Base-by-base conservation (phyloP, 2,113 vertebrate genomes). In the Scatophagus argus region DNA sequence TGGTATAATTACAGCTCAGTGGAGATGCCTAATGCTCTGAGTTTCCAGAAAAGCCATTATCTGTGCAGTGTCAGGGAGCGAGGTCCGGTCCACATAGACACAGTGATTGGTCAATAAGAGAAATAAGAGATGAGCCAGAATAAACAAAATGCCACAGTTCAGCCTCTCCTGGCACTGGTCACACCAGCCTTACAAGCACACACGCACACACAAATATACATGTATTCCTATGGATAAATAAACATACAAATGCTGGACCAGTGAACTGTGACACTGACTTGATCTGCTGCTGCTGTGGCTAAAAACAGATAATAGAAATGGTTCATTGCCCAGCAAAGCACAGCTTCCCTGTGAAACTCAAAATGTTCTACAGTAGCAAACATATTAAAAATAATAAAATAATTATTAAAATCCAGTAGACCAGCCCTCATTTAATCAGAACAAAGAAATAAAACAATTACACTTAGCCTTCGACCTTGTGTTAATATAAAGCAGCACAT, bases 31-130 rank as follows among this genome's bases (percentile, higher is more conserved):
- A 66, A 77, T 25, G 70, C 71, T 72, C 19, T 1, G 74, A 59
- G 66, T 66, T 82, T 89, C 77, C 84, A 88, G 69, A 73, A 79
- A 87, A 86, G 79, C 89, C 68, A 89, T 89, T 91, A 87, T 84
- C 77, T 76, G 34, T 34, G 64, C 36, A 7, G 64, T 79, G 72
- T 61, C 64, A 62, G 74, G 54, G 41, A 68, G 78, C 29, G 70
- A 77, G 63, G 79, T 36, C 71, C 36, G 6, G 76, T 79, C 75
- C 29, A 29, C 78, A 7, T 12, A 69, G 74, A 71, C 49, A 44
- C 41, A 29, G 55, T 69, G 80, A 82, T 70, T 79, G 80, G 85
- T 88, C 86, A 87, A 74, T 84, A 74, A 54, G 61, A 84, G 69
- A 61, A 60, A 72, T 44, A 31, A 60, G n/a, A 72, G 59, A 88